Percentiles rank a stretch among this genome's conserved stretches.
Evolutionary conservation across 1,140 invertebrate genomes (phyloP).

Genomic region (Caenorhabditis latens): DNA sequence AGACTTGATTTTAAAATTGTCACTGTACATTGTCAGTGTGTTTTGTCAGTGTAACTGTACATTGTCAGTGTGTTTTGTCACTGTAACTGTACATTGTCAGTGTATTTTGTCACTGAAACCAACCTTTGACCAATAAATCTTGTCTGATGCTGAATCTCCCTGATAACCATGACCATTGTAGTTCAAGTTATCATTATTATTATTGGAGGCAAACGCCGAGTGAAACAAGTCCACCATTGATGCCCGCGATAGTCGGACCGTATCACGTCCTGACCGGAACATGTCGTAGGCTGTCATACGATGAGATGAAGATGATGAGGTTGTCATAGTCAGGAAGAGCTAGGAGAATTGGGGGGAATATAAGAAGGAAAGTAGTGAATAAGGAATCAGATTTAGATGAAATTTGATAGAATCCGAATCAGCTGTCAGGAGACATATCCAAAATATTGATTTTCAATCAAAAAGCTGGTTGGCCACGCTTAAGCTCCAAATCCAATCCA

Average conservation of each 20-base stretch:
- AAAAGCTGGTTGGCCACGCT: no score
- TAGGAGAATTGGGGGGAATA: no score
- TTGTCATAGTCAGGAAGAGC: background rate
- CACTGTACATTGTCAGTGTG: no score
- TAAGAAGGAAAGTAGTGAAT: background rate
- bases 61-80: no score
- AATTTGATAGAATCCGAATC: no score
- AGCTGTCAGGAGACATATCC: no score
- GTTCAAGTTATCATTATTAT: constrained; percentile 2
- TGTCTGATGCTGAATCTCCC: background rate
- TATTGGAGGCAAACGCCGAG: constrained; percentile 22
- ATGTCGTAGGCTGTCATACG: constrained; percentile 37
- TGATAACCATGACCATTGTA: constrained; percentile 9
- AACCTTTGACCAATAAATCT: no score
- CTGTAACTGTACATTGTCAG: no score
- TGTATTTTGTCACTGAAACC: no score
- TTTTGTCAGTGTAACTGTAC: no score
- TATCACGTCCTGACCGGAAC: constrained; percentile 29
- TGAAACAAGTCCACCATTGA: constrained; percentile 36
- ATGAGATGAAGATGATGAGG: constrained; percentile 7
- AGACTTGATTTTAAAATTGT: no score
- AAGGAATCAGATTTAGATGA: background rate
- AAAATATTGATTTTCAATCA: no score
- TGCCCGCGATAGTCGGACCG: constrained; percentile 12
- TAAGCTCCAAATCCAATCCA: background rate